These are phyloP conservation scores for Cheilosia grossa DNA, from an alignment of 2,888 invertebrate species.

Conservation along the genomic window DNA sequence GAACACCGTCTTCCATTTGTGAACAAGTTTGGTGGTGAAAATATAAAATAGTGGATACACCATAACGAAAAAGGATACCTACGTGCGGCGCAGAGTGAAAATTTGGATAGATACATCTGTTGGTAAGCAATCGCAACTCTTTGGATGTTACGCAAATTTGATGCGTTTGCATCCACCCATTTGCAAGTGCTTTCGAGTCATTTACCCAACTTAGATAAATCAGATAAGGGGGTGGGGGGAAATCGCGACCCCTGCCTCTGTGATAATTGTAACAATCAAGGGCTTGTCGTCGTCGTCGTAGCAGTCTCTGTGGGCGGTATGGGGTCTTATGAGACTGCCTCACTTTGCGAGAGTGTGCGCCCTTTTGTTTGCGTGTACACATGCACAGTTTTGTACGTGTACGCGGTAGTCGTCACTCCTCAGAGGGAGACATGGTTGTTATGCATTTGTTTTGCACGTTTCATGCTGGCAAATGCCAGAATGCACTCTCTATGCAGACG, in stretches of 20 bases:
- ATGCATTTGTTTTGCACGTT: constrained; percentile 53
- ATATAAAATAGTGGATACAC: neutral
- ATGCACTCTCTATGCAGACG: constrained; percentile 42
- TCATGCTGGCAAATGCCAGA: constrained; percentile 48
- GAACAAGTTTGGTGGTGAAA: constrained; percentile 3
- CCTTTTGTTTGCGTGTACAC: constrained; percentile 30
- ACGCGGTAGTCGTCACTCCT: neutral
- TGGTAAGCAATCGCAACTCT: constrained; percentile 33
- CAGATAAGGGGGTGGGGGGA: constrained; percentile 29
- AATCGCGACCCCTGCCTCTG: constrained; percentile 27
- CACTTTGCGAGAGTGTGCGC: constrained; percentile 60
- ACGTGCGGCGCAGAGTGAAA: neutral
- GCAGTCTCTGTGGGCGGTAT: neutral
- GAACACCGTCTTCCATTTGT: neutral
- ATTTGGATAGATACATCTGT: constrained; percentile 25
- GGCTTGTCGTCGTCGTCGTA: constrained; percentile 21
- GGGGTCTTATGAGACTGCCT: constrained; percentile 39
- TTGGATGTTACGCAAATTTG: constrained; percentile 45
- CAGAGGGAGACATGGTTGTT: constrained; percentile 9
- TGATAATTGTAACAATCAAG: constrained; percentile 65
- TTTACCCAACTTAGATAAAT: constrained; percentile 47
- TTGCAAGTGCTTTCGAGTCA: constrained; percentile 36
- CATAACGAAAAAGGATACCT: constrained; percentile 12
- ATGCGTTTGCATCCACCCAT: constrained; percentile 11
- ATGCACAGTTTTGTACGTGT: neutral